Conservation (phyloP, 2,888 invertebrate species). For the Lydus trimaculatus region DNA sequence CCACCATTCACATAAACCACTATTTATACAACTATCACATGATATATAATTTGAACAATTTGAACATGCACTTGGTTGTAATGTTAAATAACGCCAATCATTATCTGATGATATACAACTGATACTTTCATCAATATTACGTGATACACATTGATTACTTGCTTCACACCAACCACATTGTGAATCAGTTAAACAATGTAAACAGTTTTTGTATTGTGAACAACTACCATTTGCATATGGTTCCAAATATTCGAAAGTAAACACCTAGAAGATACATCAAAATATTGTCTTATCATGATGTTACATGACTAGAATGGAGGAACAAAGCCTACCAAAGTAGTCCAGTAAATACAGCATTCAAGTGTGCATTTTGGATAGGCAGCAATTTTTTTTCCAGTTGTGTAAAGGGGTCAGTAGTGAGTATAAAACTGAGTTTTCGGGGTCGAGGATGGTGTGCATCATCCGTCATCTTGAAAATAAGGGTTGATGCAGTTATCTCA, state of each 20-base stretch:
- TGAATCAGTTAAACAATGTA: conserved; percentile 87
- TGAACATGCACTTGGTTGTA: conserved; percentile 83
- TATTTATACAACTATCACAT: conserved; percentile 81
- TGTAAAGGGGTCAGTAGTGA: too few relatives aligned
- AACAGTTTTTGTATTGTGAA: conserved; percentile 79
- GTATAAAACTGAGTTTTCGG: too few relatives aligned
- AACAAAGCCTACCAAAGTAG: too few relatives aligned
- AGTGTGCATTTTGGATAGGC: too few relatives aligned
- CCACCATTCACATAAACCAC: conserved; percentile 91
- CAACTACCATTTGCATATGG: conserved; percentile 86
- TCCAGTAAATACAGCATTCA: too few relatives aligned
- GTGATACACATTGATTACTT: conserved; percentile 73
- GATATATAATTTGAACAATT: conserved; percentile 90
- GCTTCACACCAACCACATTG: conserved; percentile 93
- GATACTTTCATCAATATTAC: conserved; percentile 71
- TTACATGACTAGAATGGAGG: too few relatives aligned
- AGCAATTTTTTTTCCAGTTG: too few relatives aligned
- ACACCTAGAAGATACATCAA: conserved; percentile 59
- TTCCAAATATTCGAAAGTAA: conserved; percentile 89
- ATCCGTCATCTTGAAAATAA: too few relatives aligned
- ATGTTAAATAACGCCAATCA: conserved; percentile 81
- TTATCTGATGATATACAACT: conserved; percentile 63
- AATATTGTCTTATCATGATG: too few relatives aligned
- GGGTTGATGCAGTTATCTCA: too few relatives aligned
- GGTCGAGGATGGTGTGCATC: too few relatives aligned